Evolutionary conservation across 2,888 invertebrate genomes (phyloP).

Genomic region (Drosophila subsilvestris): DNA sequence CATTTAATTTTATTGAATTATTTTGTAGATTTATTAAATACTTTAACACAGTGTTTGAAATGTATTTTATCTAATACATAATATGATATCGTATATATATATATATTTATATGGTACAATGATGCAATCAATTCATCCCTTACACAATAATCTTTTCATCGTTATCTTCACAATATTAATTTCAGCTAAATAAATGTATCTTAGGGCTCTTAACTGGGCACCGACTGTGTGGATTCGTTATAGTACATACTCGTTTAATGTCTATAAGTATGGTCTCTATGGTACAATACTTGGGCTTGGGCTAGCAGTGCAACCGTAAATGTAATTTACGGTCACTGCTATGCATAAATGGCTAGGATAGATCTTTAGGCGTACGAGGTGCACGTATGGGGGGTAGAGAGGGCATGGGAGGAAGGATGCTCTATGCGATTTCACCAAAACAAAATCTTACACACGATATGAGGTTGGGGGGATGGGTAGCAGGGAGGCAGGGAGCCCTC

Average conservation of each 20-base stretch:
- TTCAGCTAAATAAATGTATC: slow-evolving; percentile 65
- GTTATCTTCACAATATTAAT: slow-evolving; percentile 51
- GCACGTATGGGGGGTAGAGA: too few relatives aligned
- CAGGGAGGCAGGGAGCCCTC: not conserved
- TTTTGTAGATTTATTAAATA: slow-evolving; percentile 73
- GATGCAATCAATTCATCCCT: slow-evolving; percentile 32
- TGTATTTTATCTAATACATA: slow-evolving; percentile 68
- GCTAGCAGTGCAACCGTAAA: slow-evolving; percentile 26
- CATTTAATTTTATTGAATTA: slow-evolving; percentile 42
- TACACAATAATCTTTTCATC: slow-evolving; percentile 68
- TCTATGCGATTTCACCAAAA: slow-evolving; percentile 3
- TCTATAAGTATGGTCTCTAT: slow-evolving; percentile 26
- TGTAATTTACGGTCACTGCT: slow-evolving; percentile 40
- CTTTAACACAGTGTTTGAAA: slow-evolving; percentile 80
- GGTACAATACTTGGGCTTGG: slow-evolving; percentile 39
- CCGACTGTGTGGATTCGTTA: slow-evolving; percentile 18
- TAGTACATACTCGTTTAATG: not conserved
- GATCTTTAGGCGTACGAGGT: slow-evolving; percentile 17
- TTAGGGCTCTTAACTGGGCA: slow-evolving; percentile 60
- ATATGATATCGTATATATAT: slow-evolving; percentile 57
- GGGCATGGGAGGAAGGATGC: not conserved
- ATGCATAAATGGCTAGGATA: not conserved
- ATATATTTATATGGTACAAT: slow-evolving; percentile 53
- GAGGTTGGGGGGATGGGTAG: not conserved
- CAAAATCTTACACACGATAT: not conserved